A percentile compares a stretch with the other conserved stretches of the same genome.
Conservation (phyloP, 2,113 vertebrate genomes). For the Gobius niger region DNA sequence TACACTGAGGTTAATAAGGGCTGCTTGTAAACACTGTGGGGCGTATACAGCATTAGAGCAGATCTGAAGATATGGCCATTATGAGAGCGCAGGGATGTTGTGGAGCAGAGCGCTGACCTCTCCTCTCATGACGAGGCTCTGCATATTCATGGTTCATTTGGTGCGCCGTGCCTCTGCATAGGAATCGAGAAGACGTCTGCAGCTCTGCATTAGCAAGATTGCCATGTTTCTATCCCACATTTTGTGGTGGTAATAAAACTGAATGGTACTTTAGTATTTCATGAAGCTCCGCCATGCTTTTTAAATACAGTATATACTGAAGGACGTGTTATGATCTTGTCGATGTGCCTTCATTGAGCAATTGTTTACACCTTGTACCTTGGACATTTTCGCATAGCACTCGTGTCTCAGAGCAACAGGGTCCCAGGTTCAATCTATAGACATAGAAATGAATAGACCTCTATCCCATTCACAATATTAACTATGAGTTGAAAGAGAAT, state of each 20-base stretch:
- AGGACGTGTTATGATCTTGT: no score
- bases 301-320: no score
- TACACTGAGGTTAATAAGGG: constrained; percentile 5
- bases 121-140: constrained; percentile 28
- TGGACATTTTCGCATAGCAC: no score
- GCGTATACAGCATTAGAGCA: constrained; percentile 6
- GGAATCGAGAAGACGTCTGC: constrained; percentile 45
- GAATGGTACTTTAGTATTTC: background rate
- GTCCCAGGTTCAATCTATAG: no score
- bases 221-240: background rate
- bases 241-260: background rate
- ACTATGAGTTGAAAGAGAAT: no score
- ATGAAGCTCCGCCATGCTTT: no score
- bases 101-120: constrained; percentile 60
- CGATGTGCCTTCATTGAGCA: no score
- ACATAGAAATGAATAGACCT: no score
- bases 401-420: no score
- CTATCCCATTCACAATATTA: no score
- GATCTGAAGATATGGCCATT: constrained; percentile 5
- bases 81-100: background rate
- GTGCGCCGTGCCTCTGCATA: constrained; percentile 53
- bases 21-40: constrained; percentile 4
- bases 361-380: no score
- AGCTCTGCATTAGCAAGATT: constrained; percentile 4
- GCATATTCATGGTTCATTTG: constrained; percentile 72